phyloP scores from a whole-genome alignment of 2,888 invertebrate genomes.

The Mamestra brassicae region DNA sequence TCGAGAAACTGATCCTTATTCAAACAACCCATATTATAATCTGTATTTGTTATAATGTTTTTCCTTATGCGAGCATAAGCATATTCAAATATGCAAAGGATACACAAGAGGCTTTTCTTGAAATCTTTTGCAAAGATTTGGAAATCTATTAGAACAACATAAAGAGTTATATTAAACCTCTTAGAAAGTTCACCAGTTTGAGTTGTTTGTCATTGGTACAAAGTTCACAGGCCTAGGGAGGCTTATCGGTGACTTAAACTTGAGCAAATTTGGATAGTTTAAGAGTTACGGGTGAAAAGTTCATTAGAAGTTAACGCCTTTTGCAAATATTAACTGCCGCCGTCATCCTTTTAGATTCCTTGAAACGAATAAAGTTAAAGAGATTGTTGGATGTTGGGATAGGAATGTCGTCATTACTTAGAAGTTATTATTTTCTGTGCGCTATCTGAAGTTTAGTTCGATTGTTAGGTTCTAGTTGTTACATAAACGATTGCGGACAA shows the following conservation, averaged over 20 bases:
- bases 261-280: conserved; percentile 65
- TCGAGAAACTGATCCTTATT: neutral
- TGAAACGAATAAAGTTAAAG: conserved; percentile 28
- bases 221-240: conserved; percentile 56
- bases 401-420: conserved; percentile 8
- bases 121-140: conserved; percentile 53
- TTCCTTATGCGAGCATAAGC: conserved; percentile 28
- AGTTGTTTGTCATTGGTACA: conserved; percentile 67
- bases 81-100: conserved; percentile 55
- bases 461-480: neutral
- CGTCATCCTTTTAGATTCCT: conserved; percentile 37
- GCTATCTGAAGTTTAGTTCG: neutral
- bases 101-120: conserved; percentile 46
- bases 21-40: conserved; percentile 16
- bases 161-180: conserved; percentile 64
- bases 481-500: neutral
- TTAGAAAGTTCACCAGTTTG: conserved; percentile 59
- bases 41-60: conserved; percentile 30
- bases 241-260: conserved; percentile 66
- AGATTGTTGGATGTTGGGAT: conserved; percentile 13
- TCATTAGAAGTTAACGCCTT: conserved; percentile 57
- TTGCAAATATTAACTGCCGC: conserved; percentile 50
- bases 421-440: conserved; percentile 18
- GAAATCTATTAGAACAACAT: conserved; percentile 63
- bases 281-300: conserved; percentile 64